Evolutionary conservation across 2,797 vertebrate genomes (phyloP).

Genomic region (Phoeniculus purpureus): DNA sequence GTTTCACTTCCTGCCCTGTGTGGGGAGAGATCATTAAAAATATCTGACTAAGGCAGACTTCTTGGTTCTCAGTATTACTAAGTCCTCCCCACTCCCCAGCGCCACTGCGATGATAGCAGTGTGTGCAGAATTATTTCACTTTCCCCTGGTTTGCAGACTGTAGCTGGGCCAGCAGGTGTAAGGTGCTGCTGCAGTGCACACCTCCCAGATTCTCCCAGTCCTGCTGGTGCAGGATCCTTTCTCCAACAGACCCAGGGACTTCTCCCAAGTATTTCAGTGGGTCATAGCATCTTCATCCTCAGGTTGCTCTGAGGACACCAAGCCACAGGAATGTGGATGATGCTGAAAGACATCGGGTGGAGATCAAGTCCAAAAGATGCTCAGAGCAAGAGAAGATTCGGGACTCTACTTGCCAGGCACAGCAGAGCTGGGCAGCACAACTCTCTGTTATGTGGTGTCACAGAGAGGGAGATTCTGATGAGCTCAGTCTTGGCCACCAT

Average conservation of each 20-base stretch:
- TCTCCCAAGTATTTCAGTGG: not conserved
- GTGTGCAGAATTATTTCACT: conserved; percentile 70
- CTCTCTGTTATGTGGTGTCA: not conserved
- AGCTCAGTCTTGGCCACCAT: not conserved
- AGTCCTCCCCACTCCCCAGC: conserved; percentile 12
- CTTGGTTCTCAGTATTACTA: conserved; percentile 79
- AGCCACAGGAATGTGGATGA: not conserved
- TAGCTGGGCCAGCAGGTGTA: conserved; percentile 66
- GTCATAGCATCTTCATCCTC: not conserved
- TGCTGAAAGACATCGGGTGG: not conserved
- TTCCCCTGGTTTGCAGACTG: conserved; percentile 60
- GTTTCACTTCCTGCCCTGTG: conserved; percentile 82
- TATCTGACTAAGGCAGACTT: conserved; percentile 80
- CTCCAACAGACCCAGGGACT: not conserved
- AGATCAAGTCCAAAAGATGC: not conserved
- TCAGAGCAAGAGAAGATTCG: not conserved
- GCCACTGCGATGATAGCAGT: not conserved
- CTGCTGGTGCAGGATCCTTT: accelerated
- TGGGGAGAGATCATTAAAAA: conserved; percentile 78
- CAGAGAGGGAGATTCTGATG: not conserved
- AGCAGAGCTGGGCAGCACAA: not conserved
- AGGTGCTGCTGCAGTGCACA: not conserved
- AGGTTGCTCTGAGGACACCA: not conserved
- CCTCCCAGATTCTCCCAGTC: not conserved
- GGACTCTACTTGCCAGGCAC: not conserved